These are phyloP conservation scores for Chelidonichthys spinosus DNA, from an alignment of 2,797 vertebrate genomes.

Conservation along the genomic window DNA sequence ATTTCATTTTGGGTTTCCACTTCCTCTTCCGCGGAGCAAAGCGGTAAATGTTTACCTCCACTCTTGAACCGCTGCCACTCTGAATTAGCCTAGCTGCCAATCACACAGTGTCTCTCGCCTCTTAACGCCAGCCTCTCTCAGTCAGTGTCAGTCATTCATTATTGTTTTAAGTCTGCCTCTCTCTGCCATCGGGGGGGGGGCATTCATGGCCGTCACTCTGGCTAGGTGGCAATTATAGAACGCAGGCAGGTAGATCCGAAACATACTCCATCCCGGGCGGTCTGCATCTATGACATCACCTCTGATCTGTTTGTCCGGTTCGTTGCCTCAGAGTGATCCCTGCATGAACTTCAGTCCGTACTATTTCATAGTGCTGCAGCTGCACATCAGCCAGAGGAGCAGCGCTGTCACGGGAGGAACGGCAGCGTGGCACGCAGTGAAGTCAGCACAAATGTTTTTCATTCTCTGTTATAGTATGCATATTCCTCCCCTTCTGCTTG, in stretches of 20 bases:
- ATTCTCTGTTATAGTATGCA: conserved; percentile 37
- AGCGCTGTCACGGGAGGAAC: conserved; percentile 48
- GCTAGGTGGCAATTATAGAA: too few relatives aligned
- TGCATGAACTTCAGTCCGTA: conserved; percentile 59
- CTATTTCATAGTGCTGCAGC: conserved; percentile 67
- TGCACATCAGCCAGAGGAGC: conserved; percentile 59
- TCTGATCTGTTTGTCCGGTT: conserved; percentile 8
- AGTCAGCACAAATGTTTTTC: conserved; percentile 64
- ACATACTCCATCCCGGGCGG: not conserved
- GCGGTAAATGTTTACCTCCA: conserved; percentile 20
- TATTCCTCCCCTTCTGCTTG: not conserved
- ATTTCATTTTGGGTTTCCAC: conserved; percentile 29
- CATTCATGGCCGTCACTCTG: not conserved
- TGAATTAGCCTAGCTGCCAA: conserved; percentile 42
- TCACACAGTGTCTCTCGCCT: conserved; percentile 25
- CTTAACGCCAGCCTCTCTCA: conserved; percentile 20
- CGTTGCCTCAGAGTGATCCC: conserved; percentile 29
- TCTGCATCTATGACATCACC: conserved; percentile 5
- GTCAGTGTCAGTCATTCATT: conserved; percentile 25
- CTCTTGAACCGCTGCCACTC: conserved; percentile 31
- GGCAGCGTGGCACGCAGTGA: conserved; percentile 19
- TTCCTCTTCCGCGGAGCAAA: conserved; percentile 36
- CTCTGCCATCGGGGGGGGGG: conserved; percentile 12
- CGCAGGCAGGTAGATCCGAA: not conserved
- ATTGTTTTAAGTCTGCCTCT: not conserved